These are phyloP conservation scores for Ophioninae sp. DNA, from an alignment of 2,888 invertebrate genomes.

Conservation along the genomic window DNA sequence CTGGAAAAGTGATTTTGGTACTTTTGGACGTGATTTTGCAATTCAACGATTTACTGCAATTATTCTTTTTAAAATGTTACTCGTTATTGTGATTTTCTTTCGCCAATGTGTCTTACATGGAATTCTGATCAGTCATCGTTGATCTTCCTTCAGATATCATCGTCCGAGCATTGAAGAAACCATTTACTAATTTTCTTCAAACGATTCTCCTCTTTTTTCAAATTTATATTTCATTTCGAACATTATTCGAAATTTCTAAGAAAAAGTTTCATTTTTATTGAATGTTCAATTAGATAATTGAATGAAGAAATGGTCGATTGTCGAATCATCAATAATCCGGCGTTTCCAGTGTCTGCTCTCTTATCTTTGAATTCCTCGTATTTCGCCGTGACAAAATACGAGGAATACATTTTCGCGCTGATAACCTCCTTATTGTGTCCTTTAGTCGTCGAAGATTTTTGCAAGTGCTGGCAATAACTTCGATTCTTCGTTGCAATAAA, in stretches of 20 bases:
- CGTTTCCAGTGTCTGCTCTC: background rate
- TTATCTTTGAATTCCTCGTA: background rate
- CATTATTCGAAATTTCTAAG: background rate
- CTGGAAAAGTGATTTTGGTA: background rate
- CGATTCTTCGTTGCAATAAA: background rate
- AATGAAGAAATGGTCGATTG: background rate
- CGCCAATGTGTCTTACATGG: background rate
- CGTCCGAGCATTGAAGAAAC: background rate
- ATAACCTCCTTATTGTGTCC: background rate
- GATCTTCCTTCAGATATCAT: background rate
- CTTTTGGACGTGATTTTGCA: background rate
- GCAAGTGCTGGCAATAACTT: background rate
- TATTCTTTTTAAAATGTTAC: background rate
- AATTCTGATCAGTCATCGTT: background rate
- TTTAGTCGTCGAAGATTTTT: background rate
- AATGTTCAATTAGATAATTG: background rate
- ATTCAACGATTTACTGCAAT: background rate
- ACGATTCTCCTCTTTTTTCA: background rate
- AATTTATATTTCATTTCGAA: background rate
- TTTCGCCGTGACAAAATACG: background rate
- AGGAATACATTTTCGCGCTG: background rate
- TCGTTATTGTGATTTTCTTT: background rate
- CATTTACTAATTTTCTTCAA: background rate
- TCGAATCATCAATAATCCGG: background rate
- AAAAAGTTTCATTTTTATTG: too few species aligned